Percentiles rank a stretch among this genome's conserved stretches.
Conservation (phyloP, 2,888 invertebrate genomes). For the Entomobrya multifasciata region DNA sequence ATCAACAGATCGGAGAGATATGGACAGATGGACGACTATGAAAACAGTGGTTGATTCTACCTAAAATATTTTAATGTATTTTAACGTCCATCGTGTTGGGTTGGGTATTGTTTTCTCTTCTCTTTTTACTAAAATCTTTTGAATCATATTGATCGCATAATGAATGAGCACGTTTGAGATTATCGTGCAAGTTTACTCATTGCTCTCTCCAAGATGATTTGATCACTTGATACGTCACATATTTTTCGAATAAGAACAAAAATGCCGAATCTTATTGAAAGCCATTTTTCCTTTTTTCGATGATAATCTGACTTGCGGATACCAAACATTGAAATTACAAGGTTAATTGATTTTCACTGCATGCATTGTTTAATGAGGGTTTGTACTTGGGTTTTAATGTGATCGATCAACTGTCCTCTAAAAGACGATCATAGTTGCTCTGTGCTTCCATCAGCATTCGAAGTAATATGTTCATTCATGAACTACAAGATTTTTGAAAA, state of each 20-base stretch:
- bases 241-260: constrained; percentile 21
- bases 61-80: constrained; percentile 18
- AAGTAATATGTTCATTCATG: too few relatives aligned
- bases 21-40: background rate
- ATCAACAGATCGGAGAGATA: background rate
- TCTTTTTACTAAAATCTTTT: background rate
- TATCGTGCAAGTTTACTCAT: constrained; percentile 47
- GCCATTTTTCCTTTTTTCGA: background rate
- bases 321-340: constrained; percentile 1
- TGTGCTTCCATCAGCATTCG: too few relatives aligned
- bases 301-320: background rate
- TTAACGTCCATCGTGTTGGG: background rate
- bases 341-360: constrained; percentile 58
- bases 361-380: constrained; percentile 42
- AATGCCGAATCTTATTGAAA: constrained; percentile 30
- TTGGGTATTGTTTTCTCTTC: constrained; percentile 20
- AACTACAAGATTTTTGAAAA: too few relatives aligned
- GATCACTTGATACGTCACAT: constrained; percentile 20
- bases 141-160: constrained; percentile 53
- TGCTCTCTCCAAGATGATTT: constrained; percentile 16
- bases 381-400: constrained; percentile 11
- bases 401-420: background rate
- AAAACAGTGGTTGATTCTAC: constrained; percentile 11
- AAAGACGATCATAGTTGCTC: too few relatives aligned
- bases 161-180: constrained; percentile 61